Evolutionary conservation across 2,888 invertebrate genomes (phyloP).

Genomic region (Epinotia bilunana): DNA sequence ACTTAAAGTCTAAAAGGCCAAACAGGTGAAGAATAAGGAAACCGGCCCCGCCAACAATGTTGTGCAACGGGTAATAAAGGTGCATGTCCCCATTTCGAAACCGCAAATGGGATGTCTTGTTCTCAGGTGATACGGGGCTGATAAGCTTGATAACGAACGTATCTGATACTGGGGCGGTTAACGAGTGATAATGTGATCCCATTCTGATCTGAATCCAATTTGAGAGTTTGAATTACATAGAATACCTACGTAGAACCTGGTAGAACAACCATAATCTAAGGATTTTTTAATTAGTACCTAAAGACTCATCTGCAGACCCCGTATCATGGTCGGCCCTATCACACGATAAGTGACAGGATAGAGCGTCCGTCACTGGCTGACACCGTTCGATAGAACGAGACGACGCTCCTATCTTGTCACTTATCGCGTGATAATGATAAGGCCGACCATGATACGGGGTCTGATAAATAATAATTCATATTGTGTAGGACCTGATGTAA

Average conservation of each 20-base stretch:
- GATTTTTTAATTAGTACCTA: not conserved
- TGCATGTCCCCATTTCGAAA: constrained; percentile 14
- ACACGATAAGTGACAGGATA: too few species aligned
- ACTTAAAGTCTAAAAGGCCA: not conserved
- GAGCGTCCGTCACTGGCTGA: too few species aligned
- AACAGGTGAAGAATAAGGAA: not conserved
- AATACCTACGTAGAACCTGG: too few species aligned
- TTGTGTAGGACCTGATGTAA: not conserved
- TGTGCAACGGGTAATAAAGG: constrained; percentile 2
- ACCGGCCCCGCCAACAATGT: not conserved
- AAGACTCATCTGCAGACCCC: not conserved
- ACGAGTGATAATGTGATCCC: not conserved
- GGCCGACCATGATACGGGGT: too few species aligned
- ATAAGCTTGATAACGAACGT: constrained; percentile 36
- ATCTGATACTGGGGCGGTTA: constrained; percentile 17
- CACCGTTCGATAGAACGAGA: too few species aligned
- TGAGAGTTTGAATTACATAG: not conserved
- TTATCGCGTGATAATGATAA: too few species aligned
- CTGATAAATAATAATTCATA: not conserved
- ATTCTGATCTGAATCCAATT: constrained; percentile 17
- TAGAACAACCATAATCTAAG: not conserved
- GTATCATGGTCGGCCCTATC: too few species aligned
- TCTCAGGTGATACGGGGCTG: constrained; percentile 24
- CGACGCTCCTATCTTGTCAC: too few species aligned
- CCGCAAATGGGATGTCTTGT: constrained; percentile 21